phyloP scores from a whole-genome alignment of 2,888 invertebrate species.

The Erpobdella octoculata region DNA sequence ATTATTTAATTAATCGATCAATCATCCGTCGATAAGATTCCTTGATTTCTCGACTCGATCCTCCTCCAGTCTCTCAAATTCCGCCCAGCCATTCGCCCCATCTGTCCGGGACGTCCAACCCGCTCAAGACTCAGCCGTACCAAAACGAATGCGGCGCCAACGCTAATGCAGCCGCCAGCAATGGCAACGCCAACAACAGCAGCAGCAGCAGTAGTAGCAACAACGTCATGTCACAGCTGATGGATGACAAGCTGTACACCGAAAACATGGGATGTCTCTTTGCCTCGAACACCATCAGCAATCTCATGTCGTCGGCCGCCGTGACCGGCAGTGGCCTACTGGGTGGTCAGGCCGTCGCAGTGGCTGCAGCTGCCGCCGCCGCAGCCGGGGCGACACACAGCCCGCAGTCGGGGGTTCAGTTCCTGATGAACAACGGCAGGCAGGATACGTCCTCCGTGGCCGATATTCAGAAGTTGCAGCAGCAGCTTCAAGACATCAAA shows the following conservation, averaged over 20 bases:
- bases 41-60: not conserved
- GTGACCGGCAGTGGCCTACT: not conserved
- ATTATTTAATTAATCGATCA: not conserved
- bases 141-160: not conserved
- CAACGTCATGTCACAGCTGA: conserved; percentile 27
- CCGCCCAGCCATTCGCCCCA: not conserved
- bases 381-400: conserved; percentile 10
- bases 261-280: conserved; percentile 32
- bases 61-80: not conserved
- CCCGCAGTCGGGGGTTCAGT: conserved; percentile 40
- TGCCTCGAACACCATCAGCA: conserved; percentile 23
- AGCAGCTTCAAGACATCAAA: conserved; percentile 91
- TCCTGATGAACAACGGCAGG: conserved; percentile 50
- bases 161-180: not conserved
- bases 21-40: not conserved
- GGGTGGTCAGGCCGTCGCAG: not conserved
- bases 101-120: not conserved
- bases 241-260: conserved; percentile 29
- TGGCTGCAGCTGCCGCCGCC: not conserved
- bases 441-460: conserved; percentile 53
- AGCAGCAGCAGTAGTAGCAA: not conserved
- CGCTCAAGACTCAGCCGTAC: not conserved
- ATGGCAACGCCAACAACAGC: not conserved
- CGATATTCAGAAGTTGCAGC: conserved; percentile 82
- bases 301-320: conserved; percentile 12